Conservation (phyloP, 2,797 vertebrate genomes). For the Lagothrix lagotricha region DNA sequence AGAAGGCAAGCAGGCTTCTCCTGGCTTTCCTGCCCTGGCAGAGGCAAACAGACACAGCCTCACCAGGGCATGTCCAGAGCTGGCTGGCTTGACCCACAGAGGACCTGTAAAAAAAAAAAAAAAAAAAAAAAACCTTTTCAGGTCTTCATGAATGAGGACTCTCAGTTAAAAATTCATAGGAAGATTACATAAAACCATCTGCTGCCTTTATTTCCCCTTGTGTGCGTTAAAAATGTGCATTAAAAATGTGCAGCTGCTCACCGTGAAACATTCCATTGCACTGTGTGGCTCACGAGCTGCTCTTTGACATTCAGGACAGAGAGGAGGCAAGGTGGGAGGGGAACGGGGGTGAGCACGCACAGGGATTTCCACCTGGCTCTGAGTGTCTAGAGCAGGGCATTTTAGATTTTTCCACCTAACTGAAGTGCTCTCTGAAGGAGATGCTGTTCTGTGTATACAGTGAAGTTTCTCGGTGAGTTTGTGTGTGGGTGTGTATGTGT, state of each 20-base stretch:
- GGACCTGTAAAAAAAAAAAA: conserved; percentile 69
- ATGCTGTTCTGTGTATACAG: background rate
- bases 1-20: background rate
- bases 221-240: conserved; percentile 83
- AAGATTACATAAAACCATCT: conserved; percentile 85
- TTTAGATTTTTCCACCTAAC: background rate
- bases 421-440: conserved; percentile 19
- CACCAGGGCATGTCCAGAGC: conserved; percentile 24
- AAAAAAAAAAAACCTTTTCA: conserved; percentile 56
- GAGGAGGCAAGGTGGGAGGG: background rate
- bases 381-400: background rate
- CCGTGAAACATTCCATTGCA: conserved; percentile 77
- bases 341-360: background rate
- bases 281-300: conserved; percentile 59
- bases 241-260: conserved; percentile 83
- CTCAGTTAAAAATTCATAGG: conserved; percentile 83
- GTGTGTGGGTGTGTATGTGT: background rate
- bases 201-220: conserved; percentile 80
- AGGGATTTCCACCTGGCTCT: background rate
- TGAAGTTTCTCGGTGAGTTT: conserved; percentile 5
- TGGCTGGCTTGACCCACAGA: conserved; percentile 65
- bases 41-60: conserved; percentile 42
- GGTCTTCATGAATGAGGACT: conserved; percentile 79
- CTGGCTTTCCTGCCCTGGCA: conserved; percentile 8
- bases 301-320: conserved; percentile 41